Evolutionary conservation across 2,113 vertebrate species (phyloP).

Genomic region (Anser brachyrhynchus): DNA sequence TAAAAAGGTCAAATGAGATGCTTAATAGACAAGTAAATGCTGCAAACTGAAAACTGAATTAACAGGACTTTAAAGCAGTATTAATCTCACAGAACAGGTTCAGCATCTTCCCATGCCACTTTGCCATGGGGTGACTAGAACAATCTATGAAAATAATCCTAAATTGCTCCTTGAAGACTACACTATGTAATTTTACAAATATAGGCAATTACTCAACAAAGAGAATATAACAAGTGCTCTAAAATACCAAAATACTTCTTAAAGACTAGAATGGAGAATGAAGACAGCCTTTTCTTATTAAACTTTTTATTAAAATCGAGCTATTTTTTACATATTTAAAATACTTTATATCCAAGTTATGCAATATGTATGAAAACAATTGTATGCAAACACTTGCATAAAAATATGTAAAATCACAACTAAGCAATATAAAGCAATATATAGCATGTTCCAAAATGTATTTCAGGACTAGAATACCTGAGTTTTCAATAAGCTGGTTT

Average conservation of each 20-base stretch:
- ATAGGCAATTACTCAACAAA: not conserved
- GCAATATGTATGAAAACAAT: conserved; percentile 64
- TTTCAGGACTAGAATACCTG: conserved; percentile 71
- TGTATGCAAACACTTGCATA: conserved; percentile 59
- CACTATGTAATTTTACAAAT: not conserved
- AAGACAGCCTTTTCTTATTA: conserved; percentile 41
- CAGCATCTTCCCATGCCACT: not conserved
- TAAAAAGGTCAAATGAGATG: not conserved
- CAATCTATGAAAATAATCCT: not conserved
- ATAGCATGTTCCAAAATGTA: conserved; percentile 42
- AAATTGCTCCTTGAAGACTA: not conserved
- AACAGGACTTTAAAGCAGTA: not conserved
- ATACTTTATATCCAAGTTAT: conserved; percentile 72
- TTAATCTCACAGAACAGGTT: not conserved
- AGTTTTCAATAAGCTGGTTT: conserved; percentile 69
- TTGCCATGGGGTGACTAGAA: not conserved
- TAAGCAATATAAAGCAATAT: conserved; percentile 54
- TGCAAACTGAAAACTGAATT: not conserved
- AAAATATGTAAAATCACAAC: conserved; percentile 68
- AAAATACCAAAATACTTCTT: not conserved
- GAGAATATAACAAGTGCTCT: not conserved
- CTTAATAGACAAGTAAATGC: not conserved
- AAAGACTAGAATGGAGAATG: not conserved
- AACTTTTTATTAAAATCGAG: conserved; percentile 76
- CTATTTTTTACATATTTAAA: conserved; percentile 76